These are phyloP conservation scores for Drosophila ezoana DNA, from an alignment of 2,888 invertebrate species.

Conservation along the genomic window DNA sequence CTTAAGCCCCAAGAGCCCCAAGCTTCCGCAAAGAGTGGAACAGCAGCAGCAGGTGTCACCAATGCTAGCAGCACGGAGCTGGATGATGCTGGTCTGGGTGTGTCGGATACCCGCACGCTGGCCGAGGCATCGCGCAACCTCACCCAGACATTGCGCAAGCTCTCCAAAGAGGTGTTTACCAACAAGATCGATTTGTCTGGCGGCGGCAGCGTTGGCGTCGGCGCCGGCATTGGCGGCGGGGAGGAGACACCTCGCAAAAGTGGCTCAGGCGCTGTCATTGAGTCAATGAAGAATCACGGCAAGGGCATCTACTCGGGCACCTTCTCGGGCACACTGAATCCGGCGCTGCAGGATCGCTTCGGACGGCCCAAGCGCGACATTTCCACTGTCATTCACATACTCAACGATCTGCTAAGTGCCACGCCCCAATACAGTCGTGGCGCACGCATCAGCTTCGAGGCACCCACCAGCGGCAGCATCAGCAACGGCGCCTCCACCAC, in stretches of 20 bases:
- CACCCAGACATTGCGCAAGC: constrained; percentile 94
- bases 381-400: constrained; percentile 97
- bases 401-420: constrained; percentile 96
- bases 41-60: constrained; percentile 13
- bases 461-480: constrained; percentile 66
- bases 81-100: constrained; percentile 83
- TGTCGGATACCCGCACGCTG: constrained; percentile 89
- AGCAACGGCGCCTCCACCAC: constrained; percentile 19
- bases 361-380: constrained; percentile 97
- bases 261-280: constrained; percentile 92
- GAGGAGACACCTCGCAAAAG: constrained; percentile 86
- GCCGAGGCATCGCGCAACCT: constrained; percentile 96
- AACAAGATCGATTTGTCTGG: constrained; percentile 86
- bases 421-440: constrained; percentile 88
- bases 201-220: constrained; percentile 30
- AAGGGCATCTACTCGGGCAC: constrained; percentile 98
- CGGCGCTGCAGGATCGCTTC: constrained; percentile 95
- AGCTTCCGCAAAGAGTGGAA: constrained; percentile 6
- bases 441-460: constrained; percentile 86
- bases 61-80: constrained; percentile 49
- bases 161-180: constrained; percentile 95
- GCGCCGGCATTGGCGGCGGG: constrained; percentile 13
- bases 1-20: constrained; percentile 11
- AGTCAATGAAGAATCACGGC: constrained; percentile 96
- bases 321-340: constrained; percentile 97